Conservation (phyloP, 2,888 invertebrate genomes). For the Drosophila conformis region DNA sequence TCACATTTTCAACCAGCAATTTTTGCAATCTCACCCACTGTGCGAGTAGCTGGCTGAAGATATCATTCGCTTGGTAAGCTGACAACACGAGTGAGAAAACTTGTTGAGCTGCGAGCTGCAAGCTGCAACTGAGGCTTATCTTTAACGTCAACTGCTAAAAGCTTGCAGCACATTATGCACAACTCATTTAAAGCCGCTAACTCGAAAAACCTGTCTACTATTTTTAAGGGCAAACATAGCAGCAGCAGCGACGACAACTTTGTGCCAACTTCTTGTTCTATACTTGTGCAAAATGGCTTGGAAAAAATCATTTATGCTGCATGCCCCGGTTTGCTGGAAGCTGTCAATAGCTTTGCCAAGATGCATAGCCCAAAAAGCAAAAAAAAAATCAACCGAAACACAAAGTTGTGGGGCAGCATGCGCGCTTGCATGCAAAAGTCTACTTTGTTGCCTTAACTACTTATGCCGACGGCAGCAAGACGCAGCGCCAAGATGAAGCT, state of each 20-base stretch:
- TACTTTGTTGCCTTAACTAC: conserved; percentile 79
- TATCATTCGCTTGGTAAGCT: conserved; percentile 55
- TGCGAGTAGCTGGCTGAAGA: conserved; percentile 20
- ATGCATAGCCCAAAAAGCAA: conserved; percentile 12
- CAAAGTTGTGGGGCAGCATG: conserved; percentile 76
- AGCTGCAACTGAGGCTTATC: conserved; percentile 48
- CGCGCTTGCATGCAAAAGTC: conserved; percentile 78
- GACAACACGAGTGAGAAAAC: conserved; percentile 73
- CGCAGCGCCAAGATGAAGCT: conserved; percentile 23
- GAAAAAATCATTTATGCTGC: conserved; percentile 77
- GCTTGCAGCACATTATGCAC: conserved; percentile 63
- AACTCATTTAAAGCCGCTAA: conserved; percentile 74
- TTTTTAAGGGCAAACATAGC: conserved; percentile 15
- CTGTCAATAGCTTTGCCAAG: conserved; percentile 69
- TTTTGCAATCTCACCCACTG: conserved; percentile 24
- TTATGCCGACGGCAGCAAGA: conserved; percentile 67
- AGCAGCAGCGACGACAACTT: conserved; percentile 58
- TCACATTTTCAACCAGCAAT: not conserved
- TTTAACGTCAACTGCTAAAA: conserved; percentile 40
- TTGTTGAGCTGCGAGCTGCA: conserved; percentile 67
- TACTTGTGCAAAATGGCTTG: conserved; percentile 69
- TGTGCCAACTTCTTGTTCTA: conserved; percentile 61
- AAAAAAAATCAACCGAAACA: conserved; percentile 29
- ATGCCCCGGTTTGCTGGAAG: conserved; percentile 58
- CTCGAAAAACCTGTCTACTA: conserved; percentile 37